Evolutionary conservation across 2,888 invertebrate genomes (phyloP).

Genomic region (Bugula neritina): DNA sequence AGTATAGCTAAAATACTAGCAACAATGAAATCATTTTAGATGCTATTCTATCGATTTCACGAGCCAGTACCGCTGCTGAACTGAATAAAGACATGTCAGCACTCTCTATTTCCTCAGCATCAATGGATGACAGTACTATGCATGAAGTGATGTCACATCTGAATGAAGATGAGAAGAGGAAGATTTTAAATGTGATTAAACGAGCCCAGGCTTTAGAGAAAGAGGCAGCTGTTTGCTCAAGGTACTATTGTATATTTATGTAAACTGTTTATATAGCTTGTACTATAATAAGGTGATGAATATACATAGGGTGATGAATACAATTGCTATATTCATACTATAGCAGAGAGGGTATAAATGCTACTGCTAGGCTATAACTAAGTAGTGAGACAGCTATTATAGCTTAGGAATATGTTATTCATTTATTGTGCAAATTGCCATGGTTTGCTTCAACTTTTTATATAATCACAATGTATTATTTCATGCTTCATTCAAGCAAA

Average conservation of each 20-base stretch:
- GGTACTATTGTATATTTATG: constrained; percentile 34
- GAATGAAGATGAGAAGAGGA: constrained; percentile 60
- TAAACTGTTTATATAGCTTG: neutral
- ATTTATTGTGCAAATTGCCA: too few relatives aligned
- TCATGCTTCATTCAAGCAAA: too few relatives aligned
- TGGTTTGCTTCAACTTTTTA: too few relatives aligned
- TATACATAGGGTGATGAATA: too few relatives aligned
- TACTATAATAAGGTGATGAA: too few relatives aligned
- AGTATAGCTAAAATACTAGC: too few relatives aligned
- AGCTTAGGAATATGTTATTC: too few relatives aligned
- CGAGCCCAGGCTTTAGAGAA: constrained; percentile 57
- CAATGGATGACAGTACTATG: neutral
- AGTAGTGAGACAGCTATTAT: too few relatives aligned
- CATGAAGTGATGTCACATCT: constrained; percentile 48
- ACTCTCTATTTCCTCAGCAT: neutral
- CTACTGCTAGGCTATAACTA: too few relatives aligned
- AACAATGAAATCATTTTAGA: constrained; percentile 19
- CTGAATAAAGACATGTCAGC: neutral
- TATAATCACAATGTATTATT: too few relatives aligned
- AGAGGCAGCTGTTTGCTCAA: constrained; percentile 43
- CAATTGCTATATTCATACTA: too few relatives aligned
- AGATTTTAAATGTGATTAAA: constrained; percentile 63
- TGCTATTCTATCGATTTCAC: constrained; percentile 24
- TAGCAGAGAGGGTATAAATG: too few relatives aligned
- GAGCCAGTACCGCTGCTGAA: neutral